These are phyloP conservation scores for Sepiola atlantica DNA, from an alignment of 2,888 invertebrate genomes.

Conservation along the genomic window DNA sequence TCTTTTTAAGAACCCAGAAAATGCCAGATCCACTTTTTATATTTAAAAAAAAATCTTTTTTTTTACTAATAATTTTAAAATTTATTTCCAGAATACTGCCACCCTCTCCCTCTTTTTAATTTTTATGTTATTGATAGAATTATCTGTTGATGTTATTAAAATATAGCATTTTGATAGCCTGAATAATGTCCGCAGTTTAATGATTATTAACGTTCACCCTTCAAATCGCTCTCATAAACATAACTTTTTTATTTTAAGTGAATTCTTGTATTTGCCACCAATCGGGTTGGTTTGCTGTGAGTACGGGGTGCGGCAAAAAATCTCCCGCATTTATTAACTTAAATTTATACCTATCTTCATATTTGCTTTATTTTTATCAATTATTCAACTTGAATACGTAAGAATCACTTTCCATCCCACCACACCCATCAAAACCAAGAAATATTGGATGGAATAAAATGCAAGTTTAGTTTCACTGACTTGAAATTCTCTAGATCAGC, in stretches of 20 bases:
- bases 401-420: background rate
- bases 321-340: no score
- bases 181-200: background rate
- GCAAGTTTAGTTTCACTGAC: no score
- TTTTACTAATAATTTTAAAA: background rate
- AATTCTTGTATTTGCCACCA: background rate
- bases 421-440: background rate
- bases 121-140: background rate
- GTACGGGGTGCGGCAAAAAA: no score
- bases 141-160: background rate
- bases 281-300: no score
- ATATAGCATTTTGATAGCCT: background rate
- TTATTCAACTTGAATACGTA: no score
- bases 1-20: no score
- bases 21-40: no score
- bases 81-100: background rate
- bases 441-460: no score
- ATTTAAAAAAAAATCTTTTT: background rate
- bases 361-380: background rate
- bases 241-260: background rate
- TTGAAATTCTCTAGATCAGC: no score
- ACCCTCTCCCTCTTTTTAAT: background rate
- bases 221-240: background rate
- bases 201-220: background rate
- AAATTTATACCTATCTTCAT: background rate